Base-by-base conservation (phyloP, 2,797 vertebrate genomes). In the Cossypha niveicapilla region DNA sequence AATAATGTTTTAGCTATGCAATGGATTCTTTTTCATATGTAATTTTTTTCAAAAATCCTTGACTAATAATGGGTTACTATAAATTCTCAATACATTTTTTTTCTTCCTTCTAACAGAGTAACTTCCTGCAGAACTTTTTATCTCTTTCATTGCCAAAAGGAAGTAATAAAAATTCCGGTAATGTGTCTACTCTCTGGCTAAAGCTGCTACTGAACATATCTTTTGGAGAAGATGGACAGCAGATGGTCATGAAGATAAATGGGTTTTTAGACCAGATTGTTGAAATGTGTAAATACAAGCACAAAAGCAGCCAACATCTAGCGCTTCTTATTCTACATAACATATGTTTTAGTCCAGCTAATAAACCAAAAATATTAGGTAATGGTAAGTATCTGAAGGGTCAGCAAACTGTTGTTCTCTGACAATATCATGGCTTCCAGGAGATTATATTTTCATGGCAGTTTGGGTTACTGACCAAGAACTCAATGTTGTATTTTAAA, bases 51-150 rank as follows among this genome's bases (percentile, higher is more conserved):
- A 73, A 48, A 74, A 78, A 61, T 47, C 13, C 9, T 35, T 79
- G 28, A n/a, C 23, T 83, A 83, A 57, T 66, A 90, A 25, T 57
- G 9, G 10, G 2, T 28, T 77, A 21, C 14, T 72, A 1, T 37
- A 32, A 72, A 74, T 92, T 61, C 48, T 92, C 68, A 83, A 27
- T 51, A 17, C 21, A 1, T 18, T 93, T 88, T 93, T 88, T 91
- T 35, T 82, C 54, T 82, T 86, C 78, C 37, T 85, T 68, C 68
- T 97, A 61, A 85, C 97, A 99, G 99, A 99, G 98, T 95, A 99
- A 99, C 96, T 99, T 99, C 94, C 97, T 99, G 75, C 99, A 99
- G 95, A 98, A 98, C 84, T 99, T 99, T 96, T 92, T 98, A 56
- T 98, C 97, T 2, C 94, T 99, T 39, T 97, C 98, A 0, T 80